Conservation (phyloP, 1,140 invertebrate genomes). For the Hylyphantes graminicola region DNA sequence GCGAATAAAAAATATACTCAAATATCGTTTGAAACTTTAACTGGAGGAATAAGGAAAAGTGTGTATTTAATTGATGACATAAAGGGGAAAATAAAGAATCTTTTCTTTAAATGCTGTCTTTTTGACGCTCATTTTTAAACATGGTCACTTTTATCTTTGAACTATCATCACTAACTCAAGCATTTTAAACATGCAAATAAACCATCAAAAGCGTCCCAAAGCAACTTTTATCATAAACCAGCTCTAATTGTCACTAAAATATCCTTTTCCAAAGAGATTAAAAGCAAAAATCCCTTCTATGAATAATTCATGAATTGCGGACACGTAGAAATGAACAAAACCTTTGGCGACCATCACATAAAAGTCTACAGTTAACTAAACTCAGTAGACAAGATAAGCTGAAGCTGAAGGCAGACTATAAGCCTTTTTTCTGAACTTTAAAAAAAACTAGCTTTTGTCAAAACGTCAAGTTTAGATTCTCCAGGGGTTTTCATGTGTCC, state of each 20-base stretch:
- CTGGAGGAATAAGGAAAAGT: too few relatives aligned
- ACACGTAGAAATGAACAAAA: constrained; percentile 19
- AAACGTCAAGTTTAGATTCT: constrained; percentile 8
- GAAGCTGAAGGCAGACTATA: constrained; percentile 43
- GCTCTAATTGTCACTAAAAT: constrained; percentile 8
- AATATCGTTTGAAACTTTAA: too few relatives aligned
- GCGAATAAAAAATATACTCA: too few relatives aligned
- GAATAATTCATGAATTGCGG: constrained; percentile 52
- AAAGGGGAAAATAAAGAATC: too few relatives aligned
- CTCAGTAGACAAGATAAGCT: constrained; percentile 52
- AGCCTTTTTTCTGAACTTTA: constrained; percentile 26
- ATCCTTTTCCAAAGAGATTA: constrained; percentile 36
- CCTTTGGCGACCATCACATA: constrained; percentile 10
- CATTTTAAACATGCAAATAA: too few relatives aligned
- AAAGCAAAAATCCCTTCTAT: constrained; percentile 38
- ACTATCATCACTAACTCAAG: too few relatives aligned
- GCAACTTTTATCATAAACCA: constrained; percentile 18
- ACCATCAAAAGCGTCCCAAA: background rate
- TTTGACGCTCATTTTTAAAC: too few relatives aligned
- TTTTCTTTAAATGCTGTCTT: too few relatives aligned
- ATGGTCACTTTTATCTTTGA: too few relatives aligned
- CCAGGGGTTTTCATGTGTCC: background rate
- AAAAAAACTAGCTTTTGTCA: constrained; percentile 14
- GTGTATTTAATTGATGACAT: too few relatives aligned
- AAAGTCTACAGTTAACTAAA: constrained; percentile 37